Conservation (phyloP, 2,113 vertebrate species). For the Glaucidium brasilianum region DNA sequence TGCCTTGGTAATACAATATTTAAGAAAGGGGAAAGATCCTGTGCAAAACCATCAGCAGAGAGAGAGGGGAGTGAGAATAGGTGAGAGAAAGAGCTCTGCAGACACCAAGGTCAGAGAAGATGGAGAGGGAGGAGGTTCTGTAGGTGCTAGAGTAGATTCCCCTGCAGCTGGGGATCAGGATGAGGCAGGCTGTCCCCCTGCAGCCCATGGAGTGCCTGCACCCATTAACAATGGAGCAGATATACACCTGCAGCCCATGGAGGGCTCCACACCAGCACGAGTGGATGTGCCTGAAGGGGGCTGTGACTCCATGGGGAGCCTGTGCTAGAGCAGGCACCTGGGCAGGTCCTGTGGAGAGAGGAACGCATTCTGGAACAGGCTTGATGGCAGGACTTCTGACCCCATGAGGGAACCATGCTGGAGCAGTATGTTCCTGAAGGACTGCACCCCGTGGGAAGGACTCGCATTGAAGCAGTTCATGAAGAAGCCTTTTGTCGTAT, state of each 20-base stretch:
- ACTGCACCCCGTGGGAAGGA: neutral
- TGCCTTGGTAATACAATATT: neutral
- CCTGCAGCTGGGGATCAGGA: neutral
- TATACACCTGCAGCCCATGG: too few relatives aligned
- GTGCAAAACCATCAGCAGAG: too few relatives aligned
- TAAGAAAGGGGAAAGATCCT: neutral
- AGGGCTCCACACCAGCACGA: too few relatives aligned
- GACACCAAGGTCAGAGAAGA: neutral
- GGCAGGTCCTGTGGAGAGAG: too few relatives aligned
- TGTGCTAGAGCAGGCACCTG: too few relatives aligned
- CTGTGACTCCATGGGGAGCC: too few relatives aligned
- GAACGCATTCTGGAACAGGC: neutral
- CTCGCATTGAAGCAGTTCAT: neutral
- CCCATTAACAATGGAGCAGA: neutral
- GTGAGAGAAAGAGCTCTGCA: accelerated
- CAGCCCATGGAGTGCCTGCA: neutral
- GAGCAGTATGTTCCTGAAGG: neutral
- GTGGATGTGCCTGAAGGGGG: too few relatives aligned
- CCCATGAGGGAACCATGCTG: neutral
- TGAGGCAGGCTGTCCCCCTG: neutral
- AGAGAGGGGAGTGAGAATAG: neutral
- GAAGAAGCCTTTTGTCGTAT: neutral
- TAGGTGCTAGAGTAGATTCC: neutral
- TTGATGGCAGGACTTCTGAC: neutral
- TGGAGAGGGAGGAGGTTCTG: too few relatives aligned